A percentile compares a stretch with the other conserved stretches of the same genome.
Evolutionary conservation across 2,113 vertebrate species (phyloP).

Genomic region (Platysteira castanea): DNA sequence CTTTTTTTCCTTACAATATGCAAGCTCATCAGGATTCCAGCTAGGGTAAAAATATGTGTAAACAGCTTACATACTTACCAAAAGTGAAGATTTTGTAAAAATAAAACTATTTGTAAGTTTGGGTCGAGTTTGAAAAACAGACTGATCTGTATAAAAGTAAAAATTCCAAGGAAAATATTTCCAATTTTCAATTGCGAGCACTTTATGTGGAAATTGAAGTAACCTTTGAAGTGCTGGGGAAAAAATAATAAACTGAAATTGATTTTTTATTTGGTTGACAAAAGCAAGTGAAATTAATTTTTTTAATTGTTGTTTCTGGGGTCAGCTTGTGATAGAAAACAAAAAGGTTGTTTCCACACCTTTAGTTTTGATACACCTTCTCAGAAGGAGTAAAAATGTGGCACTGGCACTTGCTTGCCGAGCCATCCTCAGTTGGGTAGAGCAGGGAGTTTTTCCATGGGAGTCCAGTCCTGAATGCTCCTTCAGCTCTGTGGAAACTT

Average conservation of each 20-base stretch:
- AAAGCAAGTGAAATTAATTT: neutral
- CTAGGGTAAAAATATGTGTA: neutral
- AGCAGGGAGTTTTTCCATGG: neutral
- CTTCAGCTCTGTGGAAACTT: neutral
- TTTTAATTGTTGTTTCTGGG: neutral
- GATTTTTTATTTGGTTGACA: neutral
- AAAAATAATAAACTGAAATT: neutral
- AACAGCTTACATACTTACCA: neutral
- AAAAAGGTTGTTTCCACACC: neutral
- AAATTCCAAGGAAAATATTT: neutral
- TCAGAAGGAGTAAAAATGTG: neutral
- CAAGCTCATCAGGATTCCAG: neutral
- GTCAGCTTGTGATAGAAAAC: neutral
- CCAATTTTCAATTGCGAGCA: neutral
- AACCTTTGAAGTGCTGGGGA: neutral
- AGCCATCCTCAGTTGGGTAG: neutral
- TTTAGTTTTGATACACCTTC: neutral
- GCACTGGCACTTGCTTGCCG: neutral
- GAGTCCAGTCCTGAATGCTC: neutral
- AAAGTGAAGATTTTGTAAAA: neutral
- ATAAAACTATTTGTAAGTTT: neutral
- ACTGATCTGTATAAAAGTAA: neutral
- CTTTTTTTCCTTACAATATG: neutral
- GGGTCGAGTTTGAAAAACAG: neutral
- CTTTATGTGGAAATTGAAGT: neutral